Base-by-base conservation (phyloP, 2,113 vertebrate genomes). In the Nicator chloris region DNA sequence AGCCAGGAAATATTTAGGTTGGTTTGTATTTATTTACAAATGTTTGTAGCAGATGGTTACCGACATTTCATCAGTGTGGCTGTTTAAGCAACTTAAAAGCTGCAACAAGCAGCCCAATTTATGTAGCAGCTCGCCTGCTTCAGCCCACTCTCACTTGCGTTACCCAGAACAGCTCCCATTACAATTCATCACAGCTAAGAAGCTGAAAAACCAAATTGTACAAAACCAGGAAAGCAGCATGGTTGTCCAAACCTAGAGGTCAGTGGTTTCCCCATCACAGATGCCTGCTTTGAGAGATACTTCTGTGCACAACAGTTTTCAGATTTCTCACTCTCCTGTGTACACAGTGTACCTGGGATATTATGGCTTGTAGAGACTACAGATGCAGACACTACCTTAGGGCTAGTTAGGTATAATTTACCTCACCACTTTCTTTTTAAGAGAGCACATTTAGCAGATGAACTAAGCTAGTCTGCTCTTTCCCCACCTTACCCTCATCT, bases 21-120 rank as follows among this genome's bases (percentile, higher is more conserved):
- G 24, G 56, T 82, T 94, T 96, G 27, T 83, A 92, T 97, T 96
- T 97, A 92, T 96, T 97, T 97, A 89, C 49, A 61, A 94, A 72
- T 60, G 86, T 68, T 69, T 60, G 61, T 80, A 94, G 94, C 86
- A 97, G 92, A 94, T 95, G 82, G 90, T 88, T 92, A 66, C 60
- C 88, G 95, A 61, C 88, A 90, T 95, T 96, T 95, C 53, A 91
- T 78, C 82, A 95, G 31, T 83, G 51, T 70, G 42, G 88, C 59
- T 95, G 68, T 76, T 94, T 76, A 92, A 89, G 88, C 68, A 88
- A 95, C 81, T 95, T 64, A 88, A 94, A 95, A 93, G 82, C 89
- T 95, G 88, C 89, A 88, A 72, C 85, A 94, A 96, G 89, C 86
- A 92, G 68, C 91, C 85, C 82, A 42, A 68, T 96, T 94, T 92